These are phyloP conservation scores for Drosophila pseudotalamancana DNA, from an alignment of 2,888 invertebrate species.

Conservation along the genomic window DNA sequence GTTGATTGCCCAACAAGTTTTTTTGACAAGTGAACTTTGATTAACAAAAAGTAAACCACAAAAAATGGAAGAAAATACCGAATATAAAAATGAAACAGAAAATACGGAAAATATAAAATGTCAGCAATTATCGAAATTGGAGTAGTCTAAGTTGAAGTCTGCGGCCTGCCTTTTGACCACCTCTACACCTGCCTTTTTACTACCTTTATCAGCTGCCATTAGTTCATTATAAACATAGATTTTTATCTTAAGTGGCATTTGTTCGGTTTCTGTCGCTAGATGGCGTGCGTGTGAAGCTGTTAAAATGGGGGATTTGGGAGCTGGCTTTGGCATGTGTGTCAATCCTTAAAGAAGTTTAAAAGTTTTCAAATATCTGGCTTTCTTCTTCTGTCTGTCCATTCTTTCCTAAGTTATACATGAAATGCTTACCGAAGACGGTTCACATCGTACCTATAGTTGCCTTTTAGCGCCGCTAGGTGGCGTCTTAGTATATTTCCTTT, in stretches of 20 bases:
- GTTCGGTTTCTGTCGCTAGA: neutral
- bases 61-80: neutral
- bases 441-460: neutral
- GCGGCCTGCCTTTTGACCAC: neutral
- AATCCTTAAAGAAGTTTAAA: too few relatives aligned
- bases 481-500: constrained; percentile 22
- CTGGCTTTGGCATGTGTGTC: neutral
- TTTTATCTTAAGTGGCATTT: too few relatives aligned
- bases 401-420: too few relatives aligned
- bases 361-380: too few relatives aligned
- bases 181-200: too few relatives aligned
- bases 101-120: neutral
- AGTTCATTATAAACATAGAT: neutral
- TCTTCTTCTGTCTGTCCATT: too few relatives aligned
- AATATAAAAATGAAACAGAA: neutral
- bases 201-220: constrained; percentile 25
- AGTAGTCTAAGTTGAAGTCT: constrained; percentile 22
- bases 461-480: constrained; percentile 10
- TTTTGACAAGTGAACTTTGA: constrained; percentile 37
- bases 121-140: constrained; percentile 49
- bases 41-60: constrained; percentile 5
- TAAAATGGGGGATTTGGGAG: neutral
- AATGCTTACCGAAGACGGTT: too few relatives aligned
- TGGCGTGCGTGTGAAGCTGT: neutral
- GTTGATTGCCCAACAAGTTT: constrained; percentile 36